Evolutionary conservation across 35 echinoderm and acorn worm species (phyloP), one percentile per base, ranked within the genome.

Genomic region (Amphiura filiformis): DNA sequence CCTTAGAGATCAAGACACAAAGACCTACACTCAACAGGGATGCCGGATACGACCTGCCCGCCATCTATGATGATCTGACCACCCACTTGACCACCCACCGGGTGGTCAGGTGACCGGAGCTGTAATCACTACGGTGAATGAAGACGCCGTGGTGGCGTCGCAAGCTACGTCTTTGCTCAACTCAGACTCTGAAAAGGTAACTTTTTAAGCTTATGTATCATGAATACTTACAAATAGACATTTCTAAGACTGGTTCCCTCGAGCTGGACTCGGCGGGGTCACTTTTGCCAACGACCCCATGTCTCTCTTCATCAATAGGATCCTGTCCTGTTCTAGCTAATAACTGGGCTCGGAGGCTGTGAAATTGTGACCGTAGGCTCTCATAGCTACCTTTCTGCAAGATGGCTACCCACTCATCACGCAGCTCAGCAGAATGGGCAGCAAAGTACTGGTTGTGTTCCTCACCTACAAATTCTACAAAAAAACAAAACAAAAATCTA

Each of bases 201-300:
- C n/a, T n/a, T n/a, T n/a, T n/a, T n/a, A n/a, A n/a, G n/a, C n/a
- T n/a, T n/a, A n/a, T n/a, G n/a, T n/a, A n/a, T n/a, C n/a, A n/a
- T n/a, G n/a, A n/a, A n/a, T n/a, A 93, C 89, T 94, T 44, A 98
- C 96, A 89, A 56, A 98, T 84, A 26, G 96, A 98, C 96, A 98
- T 98, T 77, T 98, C 96, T 3, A 98, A 84, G 32, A 98, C 86
- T 20, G 96, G 96, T 39, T 94, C 96, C 34, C 87, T 76, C 61
- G 82, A 76, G 17, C 77, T 41, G 5, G 79, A 47, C 9, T 98
- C 96, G 1, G 30, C 80, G 0, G 86, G 83, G 88, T 92, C 89
- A 22, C 40, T 86, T n/a, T 78, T 39, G 37, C 76, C 89, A 0
- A 94, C 17, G 30, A 98, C 88, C 35, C 92, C 92, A 81, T 91